phyloP scores from a whole-genome alignment of 2,888 invertebrate genomes.

The Cantharis lateralis region DNA sequence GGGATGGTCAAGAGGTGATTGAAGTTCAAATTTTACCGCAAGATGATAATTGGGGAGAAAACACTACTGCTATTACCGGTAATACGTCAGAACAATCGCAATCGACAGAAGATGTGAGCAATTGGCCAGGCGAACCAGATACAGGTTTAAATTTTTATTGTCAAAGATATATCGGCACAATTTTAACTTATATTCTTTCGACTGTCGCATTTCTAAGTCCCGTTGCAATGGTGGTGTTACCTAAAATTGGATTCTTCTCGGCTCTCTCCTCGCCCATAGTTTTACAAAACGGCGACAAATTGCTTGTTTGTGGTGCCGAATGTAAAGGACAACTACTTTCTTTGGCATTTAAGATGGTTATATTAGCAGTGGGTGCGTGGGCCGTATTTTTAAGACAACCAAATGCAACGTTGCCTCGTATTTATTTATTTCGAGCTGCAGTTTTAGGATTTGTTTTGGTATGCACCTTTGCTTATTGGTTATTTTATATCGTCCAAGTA shows the following conservation, averaged over 20 bases:
- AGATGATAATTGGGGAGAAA: constrained; percentile 99
- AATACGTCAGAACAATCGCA: constrained; percentile 96
- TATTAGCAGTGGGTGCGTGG: constrained; percentile 90
- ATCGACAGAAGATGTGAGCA: constrained; percentile 88
- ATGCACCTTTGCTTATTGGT: constrained; percentile 95
- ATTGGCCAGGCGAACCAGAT: constrained; percentile 77
- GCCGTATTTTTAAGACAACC: constrained; percentile 87
- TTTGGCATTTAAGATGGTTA: constrained; percentile 86
- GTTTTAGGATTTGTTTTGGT: constrained; percentile 88
- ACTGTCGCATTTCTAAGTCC: constrained; percentile 89
- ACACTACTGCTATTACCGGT: constrained; percentile 95
- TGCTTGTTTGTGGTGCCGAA: constrained; percentile 87
- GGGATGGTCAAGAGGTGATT: constrained; percentile 88
- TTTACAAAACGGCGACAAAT: constrained; percentile 69
- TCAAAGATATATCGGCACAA: constrained; percentile 82
- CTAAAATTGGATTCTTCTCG: constrained; percentile 86
- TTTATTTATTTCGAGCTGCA: constrained; percentile 87
- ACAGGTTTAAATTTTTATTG: constrained; percentile 75
- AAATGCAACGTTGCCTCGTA: constrained; percentile 86
- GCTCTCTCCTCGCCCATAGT: constrained; percentile 72
- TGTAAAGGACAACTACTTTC: constrained; percentile 93
- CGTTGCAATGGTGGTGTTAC: constrained; percentile 91
- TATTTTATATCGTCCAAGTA: constrained; percentile 94
- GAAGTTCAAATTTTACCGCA: constrained; percentile 95
- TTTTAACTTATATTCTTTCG: constrained; percentile 78